phyloP scores from a whole-genome alignment of 2,888 invertebrate species.

The Rosalia funebris region DNA sequence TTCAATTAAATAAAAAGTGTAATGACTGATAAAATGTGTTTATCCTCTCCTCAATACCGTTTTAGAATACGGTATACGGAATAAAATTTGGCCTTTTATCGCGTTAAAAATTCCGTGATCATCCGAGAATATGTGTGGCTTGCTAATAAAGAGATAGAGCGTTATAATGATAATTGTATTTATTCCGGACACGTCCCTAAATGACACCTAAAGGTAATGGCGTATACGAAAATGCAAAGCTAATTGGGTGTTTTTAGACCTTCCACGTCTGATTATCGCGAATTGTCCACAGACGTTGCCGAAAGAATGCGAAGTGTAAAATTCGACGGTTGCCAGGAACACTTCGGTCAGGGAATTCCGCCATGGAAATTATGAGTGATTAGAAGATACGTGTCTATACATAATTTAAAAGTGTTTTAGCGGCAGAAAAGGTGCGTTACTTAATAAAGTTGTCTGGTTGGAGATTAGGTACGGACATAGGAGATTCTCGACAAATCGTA shows the following conservation, averaged over 20 bases:
- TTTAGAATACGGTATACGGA: constrained; percentile 24
- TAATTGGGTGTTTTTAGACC: background rate
- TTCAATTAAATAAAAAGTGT: constrained; percentile 25
- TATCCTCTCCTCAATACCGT: constrained; percentile 25
- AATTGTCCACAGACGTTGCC: background rate
- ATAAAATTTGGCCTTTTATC: constrained; percentile 28
- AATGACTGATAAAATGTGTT: constrained; percentile 29
- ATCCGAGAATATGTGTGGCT: constrained; percentile 19
- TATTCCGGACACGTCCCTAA: constrained; percentile 22
- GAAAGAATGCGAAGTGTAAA: background rate
- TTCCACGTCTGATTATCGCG: background rate
- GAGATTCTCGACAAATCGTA: too few relatives aligned
- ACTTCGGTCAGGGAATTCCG: background rate
- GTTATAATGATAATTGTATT: background rate
- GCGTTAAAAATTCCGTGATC: constrained; percentile 26
- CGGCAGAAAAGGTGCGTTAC: too few relatives aligned
- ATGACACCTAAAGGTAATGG: constrained; percentile 23
- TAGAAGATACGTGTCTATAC: background rate
- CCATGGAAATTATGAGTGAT: background rate
- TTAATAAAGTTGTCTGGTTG: too few relatives aligned
- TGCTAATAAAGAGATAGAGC: constrained; percentile 18
- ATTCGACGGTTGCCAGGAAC: background rate
- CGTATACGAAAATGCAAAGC: constrained; percentile 5
- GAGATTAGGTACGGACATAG: too few relatives aligned
- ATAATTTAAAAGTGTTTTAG: background rate